These are phyloP conservation scores for Notothenia coriiceps DNA, from an alignment of 2,113 vertebrate genomes.

Conservation along the genomic window DNA sequence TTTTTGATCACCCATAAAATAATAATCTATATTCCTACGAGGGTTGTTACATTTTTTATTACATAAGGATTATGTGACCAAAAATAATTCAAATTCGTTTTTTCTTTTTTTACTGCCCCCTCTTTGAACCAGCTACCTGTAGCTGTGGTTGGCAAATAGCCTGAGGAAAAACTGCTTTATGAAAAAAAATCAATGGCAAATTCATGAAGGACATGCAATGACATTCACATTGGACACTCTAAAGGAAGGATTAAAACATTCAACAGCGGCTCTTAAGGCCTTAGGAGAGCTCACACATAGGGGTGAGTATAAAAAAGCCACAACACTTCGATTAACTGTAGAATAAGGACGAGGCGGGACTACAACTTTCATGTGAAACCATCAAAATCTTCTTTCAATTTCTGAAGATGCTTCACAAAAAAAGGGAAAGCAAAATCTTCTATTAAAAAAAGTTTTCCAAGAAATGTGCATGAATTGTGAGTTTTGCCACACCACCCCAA, in stretches of 20 bases:
- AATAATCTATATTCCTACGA: constrained; percentile 16
- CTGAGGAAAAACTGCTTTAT: constrained; percentile 67
- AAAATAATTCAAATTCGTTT: constrained; percentile 29
- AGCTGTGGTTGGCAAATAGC: constrained; percentile 56
- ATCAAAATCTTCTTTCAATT: neutral
- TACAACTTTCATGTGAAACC: constrained; percentile 29
- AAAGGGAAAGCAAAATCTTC: neutral
- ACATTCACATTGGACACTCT: constrained; percentile 69
- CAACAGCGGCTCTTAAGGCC: constrained; percentile 28
- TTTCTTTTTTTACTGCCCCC: constrained; percentile 38
- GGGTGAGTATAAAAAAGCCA: constrained; percentile 28
- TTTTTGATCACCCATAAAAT: neutral
- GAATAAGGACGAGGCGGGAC: constrained; percentile 3
- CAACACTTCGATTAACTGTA: constrained; percentile 34
- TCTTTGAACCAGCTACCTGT: constrained; percentile 63
- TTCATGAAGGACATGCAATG: constrained; percentile 75
- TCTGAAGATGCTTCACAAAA: neutral
- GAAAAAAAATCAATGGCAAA: constrained; percentile 74
- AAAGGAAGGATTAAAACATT: constrained; percentile 71
- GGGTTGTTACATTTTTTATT: constrained; percentile 9
- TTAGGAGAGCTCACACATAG: constrained; percentile 21
- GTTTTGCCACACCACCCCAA: constrained; percentile 50
- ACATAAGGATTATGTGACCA: constrained; percentile 23
- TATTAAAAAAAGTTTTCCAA: neutral
- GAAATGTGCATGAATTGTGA: constrained; percentile 29